A percentile compares a stretch with the other conserved stretches of the same genome.
phyloP scores from a whole-genome alignment of 1,140 invertebrate genomes.

The Drosophila eugracilis region DNA sequence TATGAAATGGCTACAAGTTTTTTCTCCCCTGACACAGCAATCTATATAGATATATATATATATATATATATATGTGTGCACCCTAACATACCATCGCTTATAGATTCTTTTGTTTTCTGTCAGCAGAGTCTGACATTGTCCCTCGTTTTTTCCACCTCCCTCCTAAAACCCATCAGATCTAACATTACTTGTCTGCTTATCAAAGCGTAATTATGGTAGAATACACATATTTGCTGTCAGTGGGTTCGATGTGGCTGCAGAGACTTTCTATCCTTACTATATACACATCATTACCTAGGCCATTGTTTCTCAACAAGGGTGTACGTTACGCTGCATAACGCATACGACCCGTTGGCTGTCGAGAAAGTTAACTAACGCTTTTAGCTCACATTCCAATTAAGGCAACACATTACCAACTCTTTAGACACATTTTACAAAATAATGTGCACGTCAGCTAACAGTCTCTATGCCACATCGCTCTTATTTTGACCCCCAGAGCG shows the following conservation, averaged over 20 bases:
- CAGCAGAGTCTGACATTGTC: slow-evolving; percentile 71
- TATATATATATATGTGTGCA: slow-evolving; percentile 22
- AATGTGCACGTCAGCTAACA: slow-evolving; percentile 38
- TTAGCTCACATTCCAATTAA: slow-evolving; percentile 70
- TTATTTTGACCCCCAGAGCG: slow-evolving; percentile 1
- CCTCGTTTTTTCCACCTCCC: slow-evolving; percentile 14
- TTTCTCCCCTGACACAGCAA: slow-evolving; percentile 26
- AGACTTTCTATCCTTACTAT: slow-evolving; percentile 37
- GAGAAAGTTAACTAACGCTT: slow-evolving; percentile 42
- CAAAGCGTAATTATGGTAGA: slow-evolving; percentile 76
- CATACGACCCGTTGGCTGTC: slow-evolving; percentile 37
- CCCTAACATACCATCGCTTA: slow-evolving; percentile 44
- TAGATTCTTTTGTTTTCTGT: slow-evolving; percentile 76
- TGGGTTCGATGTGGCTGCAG: slow-evolving; percentile 18
- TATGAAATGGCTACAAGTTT: slow-evolving; percentile 72
- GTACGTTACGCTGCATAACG: slow-evolving; percentile 28
- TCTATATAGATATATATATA: slow-evolving; percentile 37
- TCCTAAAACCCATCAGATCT: slow-evolving; percentile 2
- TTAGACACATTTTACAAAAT: slow-evolving; percentile 61
- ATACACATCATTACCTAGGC: slow-evolving; percentile 69
- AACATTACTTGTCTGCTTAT: slow-evolving; percentile 78
- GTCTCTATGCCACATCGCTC: background rate
- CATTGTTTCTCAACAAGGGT: slow-evolving; percentile 44
- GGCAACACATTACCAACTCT: slow-evolving; percentile 42
- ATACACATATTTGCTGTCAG: slow-evolving; percentile 28